phyloP scores from a whole-genome alignment of 2,797 vertebrate genomes.

The Vultur gryphus region DNA sequence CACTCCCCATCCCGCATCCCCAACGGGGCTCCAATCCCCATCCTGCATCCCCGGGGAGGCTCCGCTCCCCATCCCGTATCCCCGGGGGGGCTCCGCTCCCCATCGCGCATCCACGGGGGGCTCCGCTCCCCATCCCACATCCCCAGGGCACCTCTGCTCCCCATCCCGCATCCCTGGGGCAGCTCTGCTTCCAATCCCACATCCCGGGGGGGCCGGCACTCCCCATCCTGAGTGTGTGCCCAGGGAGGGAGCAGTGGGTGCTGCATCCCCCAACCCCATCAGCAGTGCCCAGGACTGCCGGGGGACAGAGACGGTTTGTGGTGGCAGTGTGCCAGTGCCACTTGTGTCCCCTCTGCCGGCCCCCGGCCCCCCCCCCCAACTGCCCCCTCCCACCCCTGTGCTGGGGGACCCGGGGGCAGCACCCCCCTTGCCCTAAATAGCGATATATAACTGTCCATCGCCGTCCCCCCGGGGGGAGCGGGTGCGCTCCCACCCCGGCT shows the following conservation, averaged over 20 bases:
- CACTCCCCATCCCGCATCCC: too few relatives aligned
- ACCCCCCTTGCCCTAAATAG: neutral
- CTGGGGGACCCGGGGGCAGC: too few relatives aligned
- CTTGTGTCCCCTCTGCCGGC: neutral
- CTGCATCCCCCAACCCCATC: neutral
- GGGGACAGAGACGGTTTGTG: neutral
- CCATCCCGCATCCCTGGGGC: neutral
- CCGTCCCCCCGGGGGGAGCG: too few relatives aligned
- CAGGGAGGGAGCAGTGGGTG: neutral
- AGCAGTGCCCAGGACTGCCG: neutral
- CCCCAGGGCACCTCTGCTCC: neutral
- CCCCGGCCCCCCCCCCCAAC: neutral
- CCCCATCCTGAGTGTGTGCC: neutral
- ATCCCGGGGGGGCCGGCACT: too few relatives aligned
- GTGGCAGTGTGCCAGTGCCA: neutral
- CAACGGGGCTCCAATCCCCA: too few relatives aligned
- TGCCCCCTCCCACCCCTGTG: too few relatives aligned
- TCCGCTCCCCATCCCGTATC: neutral
- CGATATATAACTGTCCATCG: neutral
- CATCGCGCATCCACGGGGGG: neutral
- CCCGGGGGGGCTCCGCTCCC: neutral
- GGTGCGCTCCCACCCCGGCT: too few relatives aligned
- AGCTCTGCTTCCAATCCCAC: neutral
- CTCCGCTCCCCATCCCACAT: neutral
- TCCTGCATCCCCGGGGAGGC: neutral